Base-by-base conservation (phyloP, 1,140 invertebrate genomes). In the Periplaneta americana region DNA sequence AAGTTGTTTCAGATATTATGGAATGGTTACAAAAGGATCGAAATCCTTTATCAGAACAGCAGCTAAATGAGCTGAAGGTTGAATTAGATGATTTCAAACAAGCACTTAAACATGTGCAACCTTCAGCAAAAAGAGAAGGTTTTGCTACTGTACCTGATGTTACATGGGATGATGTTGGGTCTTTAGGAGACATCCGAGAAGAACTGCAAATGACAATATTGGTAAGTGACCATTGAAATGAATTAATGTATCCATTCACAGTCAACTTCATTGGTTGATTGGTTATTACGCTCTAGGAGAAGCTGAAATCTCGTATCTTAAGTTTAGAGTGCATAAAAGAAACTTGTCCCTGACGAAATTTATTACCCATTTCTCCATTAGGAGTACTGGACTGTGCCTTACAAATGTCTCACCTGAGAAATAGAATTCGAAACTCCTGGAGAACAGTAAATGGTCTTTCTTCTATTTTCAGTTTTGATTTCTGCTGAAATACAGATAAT, bases 111-210 rank as follows among this genome's bases (percentile, higher is more conserved):
- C 90, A 92, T 84, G 94, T 98, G 28, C 95, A 96, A 87, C 98
- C 98, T n/a, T 98, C 97, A 75, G 94, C 97, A 0, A 98, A 98
- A 84, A 91, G 98, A 83, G 98, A 99, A 92, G 98, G 98, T 76
- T 99, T 99, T 89, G 96, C 96, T 8, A 98, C 98, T 11, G 96
- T 99, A 31, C 98, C 98, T 17, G 96, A 99, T 91, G 95, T 97
- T 0, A 98, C 96, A 0, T 99, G 98, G 98, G 93, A 97, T 82
- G 97, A 99, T 89, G 93, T 99, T 85, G 99, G 99, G 2, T 98
- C 98, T 1, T 87, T 99, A 15, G 91, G 92, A 37, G 92, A 96
- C 86, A 95, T 99, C 57, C 89, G 98, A 79, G 93, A 97, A 84
- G 96, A 99, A 87, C 89, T 99, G 31, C 93, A 98, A 87, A 90